phyloP scores from a whole-genome alignment of 2,113 vertebrate species.

The Baryphthengus martii region DNA sequence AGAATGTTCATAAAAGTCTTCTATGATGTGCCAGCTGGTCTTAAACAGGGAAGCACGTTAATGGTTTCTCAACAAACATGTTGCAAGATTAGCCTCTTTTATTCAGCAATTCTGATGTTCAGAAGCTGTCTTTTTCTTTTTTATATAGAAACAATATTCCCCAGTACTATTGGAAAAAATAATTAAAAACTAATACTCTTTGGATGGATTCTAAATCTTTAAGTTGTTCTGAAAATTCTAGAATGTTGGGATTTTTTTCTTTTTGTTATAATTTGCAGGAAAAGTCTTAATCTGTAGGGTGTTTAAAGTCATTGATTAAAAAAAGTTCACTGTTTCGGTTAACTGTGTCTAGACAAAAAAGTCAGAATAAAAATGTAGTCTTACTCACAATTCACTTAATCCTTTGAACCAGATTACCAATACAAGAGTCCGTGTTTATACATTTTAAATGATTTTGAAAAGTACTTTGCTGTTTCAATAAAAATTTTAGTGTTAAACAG shows the following conservation, averaged over 20 bases:
- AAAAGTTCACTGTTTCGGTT: not conserved
- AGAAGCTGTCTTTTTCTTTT: not conserved
- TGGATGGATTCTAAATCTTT: not conserved
- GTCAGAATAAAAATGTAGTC: not conserved
- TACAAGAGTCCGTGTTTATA: not conserved
- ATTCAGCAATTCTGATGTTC: conserved; percentile 33
- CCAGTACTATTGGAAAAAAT: not conserved
- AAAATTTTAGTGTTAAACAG: not conserved
- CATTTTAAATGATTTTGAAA: not conserved
- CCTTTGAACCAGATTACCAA: not conserved
- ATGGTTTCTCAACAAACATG: conserved; percentile 29
- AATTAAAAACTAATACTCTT: not conserved
- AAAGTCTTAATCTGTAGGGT: not conserved
- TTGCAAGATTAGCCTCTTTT: conserved; percentile 46
- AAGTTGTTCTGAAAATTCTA: not conserved
- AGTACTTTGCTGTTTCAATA: not conserved
- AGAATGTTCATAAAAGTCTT: conserved; percentile 34
- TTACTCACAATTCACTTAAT: not conserved
- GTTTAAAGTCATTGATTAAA: not conserved
- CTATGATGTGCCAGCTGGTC: conserved; percentile 41
- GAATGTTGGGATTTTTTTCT: not conserved
- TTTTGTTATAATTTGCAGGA: not conserved
- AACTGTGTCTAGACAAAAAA: not conserved
- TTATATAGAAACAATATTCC: not conserved
- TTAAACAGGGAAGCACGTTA: conserved; percentile 33